Conservation (phyloP, 2,113 vertebrate species). For the Epinephelus moara region DNA sequence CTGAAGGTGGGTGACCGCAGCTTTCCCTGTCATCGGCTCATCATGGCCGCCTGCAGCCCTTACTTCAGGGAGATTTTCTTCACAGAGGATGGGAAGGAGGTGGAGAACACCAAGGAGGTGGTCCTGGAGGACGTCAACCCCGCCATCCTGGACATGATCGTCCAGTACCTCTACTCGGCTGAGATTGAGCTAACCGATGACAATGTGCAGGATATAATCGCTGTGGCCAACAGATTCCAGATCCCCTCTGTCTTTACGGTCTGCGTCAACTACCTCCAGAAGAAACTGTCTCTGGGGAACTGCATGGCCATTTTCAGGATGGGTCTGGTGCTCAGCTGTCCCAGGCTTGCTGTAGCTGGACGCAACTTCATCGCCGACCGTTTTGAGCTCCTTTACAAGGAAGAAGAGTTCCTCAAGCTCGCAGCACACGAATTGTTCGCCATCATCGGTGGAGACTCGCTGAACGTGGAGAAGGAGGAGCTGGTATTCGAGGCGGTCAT, state of each 20-base stretch:
- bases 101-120: constrained; percentile 91
- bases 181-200: constrained; percentile 96
- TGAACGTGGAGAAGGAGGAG: constrained; percentile 96
- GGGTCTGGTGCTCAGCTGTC: constrained; percentile 95
- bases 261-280: constrained; percentile 97
- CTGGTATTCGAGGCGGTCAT: constrained; percentile 95
- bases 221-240: constrained; percentile 96
- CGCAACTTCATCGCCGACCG: constrained; percentile 95
- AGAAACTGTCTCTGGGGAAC: constrained; percentile 91
- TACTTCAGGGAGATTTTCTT: constrained; percentile 99
- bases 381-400: constrained; percentile 90
- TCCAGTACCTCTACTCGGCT: constrained; percentile 96
- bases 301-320: constrained; percentile 96
- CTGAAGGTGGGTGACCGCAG: constrained; percentile 95
- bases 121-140: constrained; percentile 94
- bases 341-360: constrained; percentile 92
- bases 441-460: constrained; percentile 91
- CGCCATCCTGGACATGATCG: constrained; percentile 90
- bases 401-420: constrained; percentile 96
- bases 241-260: constrained; percentile 98
- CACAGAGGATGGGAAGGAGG: constrained; percentile 93
- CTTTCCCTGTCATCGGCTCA: constrained; percentile 95
- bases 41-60: constrained; percentile 97
- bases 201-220: constrained; percentile 97
- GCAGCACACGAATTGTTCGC: constrained; percentile 94